Percentiles rank a stretch among this genome's conserved stretches.
phyloP scores from a whole-genome alignment of 2,113 vertebrate species.

The Sebastes schlegelii region DNA sequence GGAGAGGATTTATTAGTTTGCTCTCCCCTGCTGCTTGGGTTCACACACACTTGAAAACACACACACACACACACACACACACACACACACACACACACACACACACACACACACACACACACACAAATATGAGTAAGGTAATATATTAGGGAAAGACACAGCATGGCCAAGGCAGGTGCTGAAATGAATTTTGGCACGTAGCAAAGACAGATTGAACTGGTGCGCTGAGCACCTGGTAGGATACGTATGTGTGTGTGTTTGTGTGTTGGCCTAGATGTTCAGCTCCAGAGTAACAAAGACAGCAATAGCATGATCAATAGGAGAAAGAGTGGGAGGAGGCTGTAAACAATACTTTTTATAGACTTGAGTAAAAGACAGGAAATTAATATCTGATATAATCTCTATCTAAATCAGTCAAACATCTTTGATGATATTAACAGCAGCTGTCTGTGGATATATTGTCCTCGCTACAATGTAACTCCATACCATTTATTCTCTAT shows the following conservation, averaged over 20 bases:
- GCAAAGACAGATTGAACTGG: slow-evolving; percentile 43
- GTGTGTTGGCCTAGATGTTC: slow-evolving; percentile 39
- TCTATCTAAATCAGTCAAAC: background rate
- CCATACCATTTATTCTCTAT: no score
- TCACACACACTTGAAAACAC: background rate
- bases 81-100: background rate
- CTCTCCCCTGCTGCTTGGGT: slow-evolving; percentile 33
- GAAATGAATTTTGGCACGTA: slow-evolving; percentile 38
- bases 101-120: background rate
- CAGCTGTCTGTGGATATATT: background rate
- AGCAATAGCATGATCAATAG: background rate
- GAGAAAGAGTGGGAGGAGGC: background rate
- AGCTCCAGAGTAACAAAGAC: slow-evolving; percentile 3
- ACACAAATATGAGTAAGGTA: background rate
- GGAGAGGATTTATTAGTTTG: slow-evolving; percentile 59
- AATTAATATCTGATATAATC: background rate
- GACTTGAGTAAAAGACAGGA: background rate
- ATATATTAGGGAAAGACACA: slow-evolving; percentile 1
- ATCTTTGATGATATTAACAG: background rate
- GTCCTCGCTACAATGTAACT: background rate
- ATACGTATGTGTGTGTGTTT: background rate
- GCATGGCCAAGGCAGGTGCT: slow-evolving; percentile 47
- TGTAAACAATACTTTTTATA: background rate
- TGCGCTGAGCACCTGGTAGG: slow-evolving; percentile 25
- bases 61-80: background rate